Evolutionary conservation across 2,888 invertebrate species (phyloP).

Genomic region (Toxonevra muliebris): DNA sequence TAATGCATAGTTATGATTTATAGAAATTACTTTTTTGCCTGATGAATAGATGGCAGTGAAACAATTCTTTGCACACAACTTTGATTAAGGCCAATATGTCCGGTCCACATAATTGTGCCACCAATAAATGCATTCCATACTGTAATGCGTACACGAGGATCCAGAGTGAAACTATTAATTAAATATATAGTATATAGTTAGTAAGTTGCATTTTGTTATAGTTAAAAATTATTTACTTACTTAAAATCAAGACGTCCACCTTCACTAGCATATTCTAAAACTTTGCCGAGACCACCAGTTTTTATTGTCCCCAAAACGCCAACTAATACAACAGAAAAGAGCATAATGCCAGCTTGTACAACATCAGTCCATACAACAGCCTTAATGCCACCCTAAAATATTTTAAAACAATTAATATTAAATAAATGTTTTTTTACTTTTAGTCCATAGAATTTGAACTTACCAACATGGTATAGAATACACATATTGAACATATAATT

Average conservation of each 20-base stretch:
- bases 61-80: constrained; percentile 78
- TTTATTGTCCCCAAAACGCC: constrained; percentile 62
- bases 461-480: constrained; percentile 68
- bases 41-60: constrained; percentile 69
- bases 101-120: constrained; percentile 71
- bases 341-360: constrained; percentile 65
- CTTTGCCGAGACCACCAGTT: constrained; percentile 62
- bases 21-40: constrained; percentile 67
- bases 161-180: constrained; percentile 68
- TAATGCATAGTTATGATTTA: not conserved
- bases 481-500: constrained; percentile 68
- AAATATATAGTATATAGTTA: not conserved
- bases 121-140: constrained; percentile 72
- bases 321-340: constrained; percentile 62
- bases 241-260: constrained; percentile 63
- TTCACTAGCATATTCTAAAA: constrained; percentile 57
- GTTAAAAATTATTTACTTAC: constrained; percentile 50
- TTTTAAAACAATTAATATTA: not conserved
- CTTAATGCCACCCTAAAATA: constrained; percentile 65
- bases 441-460: constrained; percentile 43
- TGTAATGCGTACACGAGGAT: constrained; percentile 72
- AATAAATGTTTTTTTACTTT: not conserved
- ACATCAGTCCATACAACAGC: constrained; percentile 69
- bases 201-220: not conserved
- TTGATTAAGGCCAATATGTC: constrained; percentile 76